These are phyloP conservation scores for Macrophya annulata DNA, from an alignment of 2,888 invertebrate genomes.

Conservation along the genomic window DNA sequence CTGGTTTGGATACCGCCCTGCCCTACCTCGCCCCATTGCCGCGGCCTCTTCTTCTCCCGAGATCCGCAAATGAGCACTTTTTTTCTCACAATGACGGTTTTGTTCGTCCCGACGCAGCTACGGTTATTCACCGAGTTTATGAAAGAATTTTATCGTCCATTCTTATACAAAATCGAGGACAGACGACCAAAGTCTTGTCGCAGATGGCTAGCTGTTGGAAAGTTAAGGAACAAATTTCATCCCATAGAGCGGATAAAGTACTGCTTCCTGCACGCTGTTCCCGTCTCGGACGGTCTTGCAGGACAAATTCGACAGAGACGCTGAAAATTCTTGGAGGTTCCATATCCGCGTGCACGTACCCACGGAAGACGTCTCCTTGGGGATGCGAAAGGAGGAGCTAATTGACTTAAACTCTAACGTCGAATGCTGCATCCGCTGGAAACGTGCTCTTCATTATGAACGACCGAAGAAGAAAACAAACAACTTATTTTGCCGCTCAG, in stretches of 20 bases:
- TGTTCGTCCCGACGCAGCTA: constrained; percentile 32
- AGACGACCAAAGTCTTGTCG: constrained; percentile 24
- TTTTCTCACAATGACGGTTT: constrained; percentile 58
- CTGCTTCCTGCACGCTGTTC: not conserved
- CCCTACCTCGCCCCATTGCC: not conserved
- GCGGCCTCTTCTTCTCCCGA: constrained; percentile 47
- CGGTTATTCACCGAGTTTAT: constrained; percentile 37
- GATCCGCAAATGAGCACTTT: constrained; percentile 70
- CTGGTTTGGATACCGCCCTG: constrained; percentile 47
- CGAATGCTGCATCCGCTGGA: constrained; percentile 5
- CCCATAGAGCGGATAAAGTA: constrained; percentile 15
- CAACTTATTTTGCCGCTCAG: not conserved
- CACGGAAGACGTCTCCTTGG: not conserved
- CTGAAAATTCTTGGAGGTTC: not conserved
- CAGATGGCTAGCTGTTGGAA: constrained; percentile 33
- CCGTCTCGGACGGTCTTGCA: not conserved
- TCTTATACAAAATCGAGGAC: constrained; percentile 37
- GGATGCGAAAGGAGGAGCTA: constrained; percentile 20
- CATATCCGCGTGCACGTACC: not conserved
- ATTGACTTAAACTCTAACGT: constrained; percentile 17
- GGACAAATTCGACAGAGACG: not conserved
- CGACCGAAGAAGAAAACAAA: not conserved
- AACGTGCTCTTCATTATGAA: constrained; percentile 18
- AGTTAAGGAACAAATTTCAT: constrained; percentile 35
- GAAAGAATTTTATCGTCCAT: constrained; percentile 29